Conservation (phyloP, 1,140 invertebrate genomes). For the Eciton burchellii region DNA sequence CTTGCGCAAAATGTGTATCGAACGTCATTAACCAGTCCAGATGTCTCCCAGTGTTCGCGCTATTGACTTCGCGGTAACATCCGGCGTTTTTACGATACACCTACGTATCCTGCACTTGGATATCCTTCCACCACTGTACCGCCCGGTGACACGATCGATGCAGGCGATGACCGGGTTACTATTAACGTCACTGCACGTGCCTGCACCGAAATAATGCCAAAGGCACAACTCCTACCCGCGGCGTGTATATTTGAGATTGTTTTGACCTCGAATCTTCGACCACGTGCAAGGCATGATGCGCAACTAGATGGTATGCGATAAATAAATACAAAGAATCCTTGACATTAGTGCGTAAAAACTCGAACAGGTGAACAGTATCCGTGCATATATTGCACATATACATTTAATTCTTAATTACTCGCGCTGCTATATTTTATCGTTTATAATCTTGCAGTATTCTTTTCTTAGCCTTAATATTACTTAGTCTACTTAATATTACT, state of each 20-base stretch:
- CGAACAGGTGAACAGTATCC: conserved; percentile 29
- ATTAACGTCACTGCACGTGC: conserved; percentile 68
- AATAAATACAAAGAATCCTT: conserved; percentile 51
- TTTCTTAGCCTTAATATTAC: background rate
- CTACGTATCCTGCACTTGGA: conserved; percentile 44
- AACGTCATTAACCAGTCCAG: background rate
- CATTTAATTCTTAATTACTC: conserved; percentile 29
- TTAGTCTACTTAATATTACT: background rate
- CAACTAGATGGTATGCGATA: conserved; percentile 15
- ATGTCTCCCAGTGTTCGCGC: background rate
- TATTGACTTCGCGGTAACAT: conserved; percentile 41
- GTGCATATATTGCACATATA: conserved; percentile 3
- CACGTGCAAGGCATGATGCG: conserved; percentile 47
- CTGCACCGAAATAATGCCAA: conserved; percentile 71
- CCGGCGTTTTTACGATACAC: conserved; percentile 33
- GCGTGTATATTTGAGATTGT: conserved; percentile 50
- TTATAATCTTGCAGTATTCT: background rate
- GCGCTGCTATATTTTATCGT: background rate
- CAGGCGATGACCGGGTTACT: conserved; percentile 74
- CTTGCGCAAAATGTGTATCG: background rate
- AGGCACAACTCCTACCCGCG: conserved; percentile 28
- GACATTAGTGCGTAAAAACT: conserved; percentile 40
- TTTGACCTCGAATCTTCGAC: conserved; percentile 48
- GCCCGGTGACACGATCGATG: conserved; percentile 68
- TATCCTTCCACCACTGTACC: conserved; percentile 24